phyloP scores from a whole-genome alignment of 2,113 vertebrate species.

The Nothobranchius kuhntae region DNA sequence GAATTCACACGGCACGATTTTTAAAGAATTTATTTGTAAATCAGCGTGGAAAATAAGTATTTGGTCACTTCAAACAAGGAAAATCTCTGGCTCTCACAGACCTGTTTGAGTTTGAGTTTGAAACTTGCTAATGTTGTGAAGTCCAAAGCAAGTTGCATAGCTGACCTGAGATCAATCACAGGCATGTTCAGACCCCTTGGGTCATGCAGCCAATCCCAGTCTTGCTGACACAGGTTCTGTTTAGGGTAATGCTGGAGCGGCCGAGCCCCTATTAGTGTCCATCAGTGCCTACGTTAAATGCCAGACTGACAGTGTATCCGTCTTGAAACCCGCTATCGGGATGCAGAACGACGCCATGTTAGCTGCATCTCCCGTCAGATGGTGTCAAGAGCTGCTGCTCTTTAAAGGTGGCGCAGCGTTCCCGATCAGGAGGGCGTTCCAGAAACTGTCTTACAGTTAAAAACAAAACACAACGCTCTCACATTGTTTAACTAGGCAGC shows the following conservation, averaged over 20 bases:
- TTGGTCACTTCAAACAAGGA: no score
- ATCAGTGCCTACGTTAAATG: slow-evolving; percentile 64
- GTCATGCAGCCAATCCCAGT: slow-evolving; percentile 51
- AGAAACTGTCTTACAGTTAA: slow-evolving; percentile 22
- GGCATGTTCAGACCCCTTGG: slow-evolving; percentile 34
- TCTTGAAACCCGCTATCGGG: slow-evolving; percentile 54
- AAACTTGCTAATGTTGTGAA: slow-evolving; percentile 2
- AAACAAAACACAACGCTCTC: slow-evolving; percentile 30
- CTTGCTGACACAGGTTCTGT: slow-evolving; percentile 56
- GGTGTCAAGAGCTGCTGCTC: slow-evolving; percentile 26
- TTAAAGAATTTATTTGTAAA: no score
- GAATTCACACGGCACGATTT: no score
- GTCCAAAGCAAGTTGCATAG: slow-evolving; percentile 8
- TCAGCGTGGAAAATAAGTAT: no score
- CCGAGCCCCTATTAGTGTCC: slow-evolving; percentile 70
- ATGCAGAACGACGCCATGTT: slow-evolving; percentile 41
- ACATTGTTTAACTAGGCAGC: slow-evolving; percentile 10
- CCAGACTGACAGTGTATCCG: slow-evolving; percentile 56
- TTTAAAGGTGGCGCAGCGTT: slow-evolving; percentile 46
- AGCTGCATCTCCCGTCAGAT: slow-evolving; percentile 40
- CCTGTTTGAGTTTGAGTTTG: background rate
- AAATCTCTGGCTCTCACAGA: no score
- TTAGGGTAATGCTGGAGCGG: slow-evolving; percentile 55
- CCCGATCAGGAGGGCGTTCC: slow-evolving; percentile 46
- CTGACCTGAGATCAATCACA: slow-evolving; percentile 31